Evolutionary conservation across 2,113 vertebrate genomes (phyloP), one percentile per base, ranked within the genome.

Genomic region (Rhea pennata): DNA sequence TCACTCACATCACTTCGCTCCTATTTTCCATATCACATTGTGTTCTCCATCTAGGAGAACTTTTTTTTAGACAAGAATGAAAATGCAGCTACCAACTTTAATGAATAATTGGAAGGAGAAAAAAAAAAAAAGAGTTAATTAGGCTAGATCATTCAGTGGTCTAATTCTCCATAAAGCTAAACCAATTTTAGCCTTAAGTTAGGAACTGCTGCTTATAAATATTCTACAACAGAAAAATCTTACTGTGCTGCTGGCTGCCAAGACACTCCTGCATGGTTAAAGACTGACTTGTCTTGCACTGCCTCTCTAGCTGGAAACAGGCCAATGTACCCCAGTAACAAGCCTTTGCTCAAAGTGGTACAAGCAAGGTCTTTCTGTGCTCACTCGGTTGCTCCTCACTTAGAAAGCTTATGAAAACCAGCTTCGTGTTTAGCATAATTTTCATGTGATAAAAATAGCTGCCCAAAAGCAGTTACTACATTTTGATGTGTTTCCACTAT

Each of bases 361-460:
- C 29, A 13, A 79, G 42, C 9, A 36, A 36, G 36, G 36, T 36
- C 36, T 36, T 36, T 36, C 36, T 36, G 36, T 36, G 40, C 56
- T n/a, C 11, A 0, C 46, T 89, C 21, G 31, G 40, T 29, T 44
- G 40, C 6, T 46, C n/a, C 39, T 23, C 53, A 39, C 46, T 71
- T 36, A 56, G 9, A 75, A 9, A 72, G 44, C 27, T 87, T 58
- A 65, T 6, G 29, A 67, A 70, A 88, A 92, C 40, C n/a, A 82
- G 36, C 29, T 75, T 88, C 40, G 54, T 23, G 54, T 64, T 44
- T 40, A 83, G 31, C 39, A n/a, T 48, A 17, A 66, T 67, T 85
- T 67, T 66, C 48, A 54, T 5, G 6, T 13, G 33, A 53, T 72
- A 91, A 88, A 92, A 95, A 91, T 5, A 93, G 54, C 53, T 87